Conservation (phyloP, 2,113 vertebrate species). For the Carassius gibelio region DNA sequence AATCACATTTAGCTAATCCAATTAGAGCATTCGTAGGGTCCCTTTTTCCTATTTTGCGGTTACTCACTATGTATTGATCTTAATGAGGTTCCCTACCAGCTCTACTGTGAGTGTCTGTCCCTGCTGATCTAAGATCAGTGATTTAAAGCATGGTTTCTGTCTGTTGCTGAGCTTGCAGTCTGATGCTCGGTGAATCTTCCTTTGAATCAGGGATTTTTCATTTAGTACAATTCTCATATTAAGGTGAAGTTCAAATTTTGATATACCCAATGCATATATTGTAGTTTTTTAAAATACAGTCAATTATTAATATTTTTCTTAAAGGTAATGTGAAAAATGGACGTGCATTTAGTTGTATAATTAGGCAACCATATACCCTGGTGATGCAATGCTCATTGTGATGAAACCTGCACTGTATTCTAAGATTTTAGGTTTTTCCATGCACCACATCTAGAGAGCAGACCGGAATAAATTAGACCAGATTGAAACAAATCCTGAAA, state of each 20-base stretch:
- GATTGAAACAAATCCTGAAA: slow-evolving; percentile 52
- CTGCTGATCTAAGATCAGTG: slow-evolving; percentile 47
- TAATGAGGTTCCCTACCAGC: slow-evolving; percentile 62
- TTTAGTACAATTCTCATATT: no score
- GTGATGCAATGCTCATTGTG: slow-evolving; percentile 69
- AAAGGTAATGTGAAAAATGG: neutral
- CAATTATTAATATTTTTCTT: no score
- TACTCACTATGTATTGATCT: slow-evolving; percentile 72
- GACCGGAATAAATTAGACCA: slow-evolving; percentile 71
- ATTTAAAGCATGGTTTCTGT: neutral
- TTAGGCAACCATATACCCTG: slow-evolving; percentile 44
- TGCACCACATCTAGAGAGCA: slow-evolving; percentile 36
- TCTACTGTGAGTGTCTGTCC: slow-evolving; percentile 26
- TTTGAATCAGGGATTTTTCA: neutral
- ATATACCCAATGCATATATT: neutral
- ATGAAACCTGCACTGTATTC: slow-evolving; percentile 66
- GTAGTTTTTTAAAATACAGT: no score
- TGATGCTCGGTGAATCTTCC: neutral
- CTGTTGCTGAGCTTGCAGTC: slow-evolving; percentile 37
- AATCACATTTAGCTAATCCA: slow-evolving; percentile 76
- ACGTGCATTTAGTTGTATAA: slow-evolving; percentile 46
- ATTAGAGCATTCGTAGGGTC: slow-evolving; percentile 68
- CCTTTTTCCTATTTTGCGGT: slow-evolving; percentile 72
- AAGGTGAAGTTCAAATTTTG: no score
- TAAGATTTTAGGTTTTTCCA: slow-evolving; percentile 41